Percentiles rank a stretch among this genome's conserved stretches.
phyloP scores from a whole-genome alignment of 2,113 vertebrate species.

The Plestiodon gilberti region DNA sequence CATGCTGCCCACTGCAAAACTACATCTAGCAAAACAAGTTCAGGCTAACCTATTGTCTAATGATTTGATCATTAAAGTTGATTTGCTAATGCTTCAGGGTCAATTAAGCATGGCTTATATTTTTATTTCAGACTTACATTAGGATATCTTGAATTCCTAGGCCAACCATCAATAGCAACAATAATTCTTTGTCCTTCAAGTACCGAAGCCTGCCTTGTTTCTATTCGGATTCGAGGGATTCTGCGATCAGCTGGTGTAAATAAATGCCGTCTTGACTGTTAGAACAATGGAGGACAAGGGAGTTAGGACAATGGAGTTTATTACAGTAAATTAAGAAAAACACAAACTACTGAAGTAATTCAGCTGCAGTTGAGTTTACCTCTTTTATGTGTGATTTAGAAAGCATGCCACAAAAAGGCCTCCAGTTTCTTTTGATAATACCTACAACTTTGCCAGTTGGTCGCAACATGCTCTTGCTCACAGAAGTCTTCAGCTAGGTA shows the following conservation, averaged over 20 bases:
- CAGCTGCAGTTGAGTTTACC: conserved; percentile 68
- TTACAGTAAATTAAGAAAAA: background rate
- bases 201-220: conserved; percentile 89
- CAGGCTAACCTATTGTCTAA: background rate
- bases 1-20: background rate
- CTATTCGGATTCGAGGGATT: conserved; percentile 94
- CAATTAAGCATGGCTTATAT: background rate
- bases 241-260: conserved; percentile 95
- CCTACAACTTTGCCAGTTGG: conserved; percentile 92
- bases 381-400: conserved; percentile 92
- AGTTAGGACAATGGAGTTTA: conserved; percentile 18
- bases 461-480: conserved; percentile 77
- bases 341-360: background rate
- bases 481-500: conserved; percentile 76
- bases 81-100: background rate
- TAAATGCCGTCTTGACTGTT: conserved; percentile 91
- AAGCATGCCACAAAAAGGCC: conserved; percentile 96
- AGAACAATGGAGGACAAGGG: too few species aligned
- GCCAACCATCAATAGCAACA: conserved; percentile 96
- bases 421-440: conserved; percentile 96
- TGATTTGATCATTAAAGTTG: too few species aligned
- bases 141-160: conserved; percentile 94
- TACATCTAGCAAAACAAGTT: background rate
- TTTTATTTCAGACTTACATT: conserved; percentile 81
- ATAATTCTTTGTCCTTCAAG: conserved; percentile 93